These are phyloP conservation scores for Cyprinodon brontotheroides DNA, from an alignment of 2,113 vertebrate genomes.

Conservation along the genomic window DNA sequence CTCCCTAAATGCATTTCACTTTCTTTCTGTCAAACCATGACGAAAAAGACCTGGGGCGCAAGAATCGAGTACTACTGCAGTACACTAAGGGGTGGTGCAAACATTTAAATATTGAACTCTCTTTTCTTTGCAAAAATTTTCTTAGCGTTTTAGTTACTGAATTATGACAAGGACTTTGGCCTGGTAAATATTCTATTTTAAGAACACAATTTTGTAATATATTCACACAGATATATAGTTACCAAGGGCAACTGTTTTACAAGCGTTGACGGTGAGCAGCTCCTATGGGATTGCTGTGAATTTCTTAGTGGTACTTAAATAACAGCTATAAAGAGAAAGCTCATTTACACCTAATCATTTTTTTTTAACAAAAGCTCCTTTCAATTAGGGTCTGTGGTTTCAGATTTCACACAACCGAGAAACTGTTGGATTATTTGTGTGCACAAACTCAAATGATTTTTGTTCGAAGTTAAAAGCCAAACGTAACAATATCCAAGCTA, in stretches of 20 bases:
- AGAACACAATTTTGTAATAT: constrained; percentile 37
- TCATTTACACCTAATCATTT: constrained; percentile 27
- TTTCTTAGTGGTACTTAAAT: constrained; percentile 24
- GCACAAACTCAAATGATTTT: background rate
- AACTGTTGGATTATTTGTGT: background rate
- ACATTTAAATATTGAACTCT: constrained; percentile 19
- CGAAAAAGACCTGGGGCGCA: constrained; percentile 42
- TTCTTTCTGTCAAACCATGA: constrained; percentile 33
- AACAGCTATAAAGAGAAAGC: constrained; percentile 30
- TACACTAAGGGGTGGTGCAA: constrained; percentile 27
- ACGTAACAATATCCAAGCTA: background rate
- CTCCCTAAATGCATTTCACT: constrained; percentile 26
- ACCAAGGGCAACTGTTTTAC: constrained; percentile 37
- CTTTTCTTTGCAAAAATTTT: background rate
- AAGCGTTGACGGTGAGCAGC: constrained; percentile 16
- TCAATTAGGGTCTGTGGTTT: background rate
- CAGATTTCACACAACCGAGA: background rate
- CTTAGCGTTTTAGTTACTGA: constrained; percentile 11
- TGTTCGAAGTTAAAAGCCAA: background rate
- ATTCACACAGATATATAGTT: constrained; percentile 48
- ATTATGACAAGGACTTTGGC: constrained; percentile 12
- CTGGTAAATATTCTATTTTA: constrained; percentile 17
- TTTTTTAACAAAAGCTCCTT: background rate
- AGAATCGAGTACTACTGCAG: constrained; percentile 40
- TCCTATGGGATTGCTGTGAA: constrained; percentile 26